Conservation (phyloP, 2,888 invertebrate species). For the Trypoxylon attenuatum region DNA sequence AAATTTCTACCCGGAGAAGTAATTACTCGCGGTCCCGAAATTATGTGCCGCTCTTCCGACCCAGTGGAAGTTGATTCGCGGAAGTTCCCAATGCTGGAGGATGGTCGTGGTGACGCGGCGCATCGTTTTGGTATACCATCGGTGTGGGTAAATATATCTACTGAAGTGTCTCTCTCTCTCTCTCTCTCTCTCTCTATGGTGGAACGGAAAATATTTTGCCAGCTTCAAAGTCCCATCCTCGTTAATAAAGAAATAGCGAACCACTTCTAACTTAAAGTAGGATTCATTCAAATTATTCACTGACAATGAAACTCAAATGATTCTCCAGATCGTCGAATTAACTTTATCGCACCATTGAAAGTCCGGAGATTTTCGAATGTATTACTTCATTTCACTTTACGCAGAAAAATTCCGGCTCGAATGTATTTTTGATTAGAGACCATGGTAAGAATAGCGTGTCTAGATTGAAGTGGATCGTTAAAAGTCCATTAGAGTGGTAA, state of each 20-base stretch:
- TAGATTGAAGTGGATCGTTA: constrained; percentile 1
- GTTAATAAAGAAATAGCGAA: no score
- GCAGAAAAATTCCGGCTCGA: constrained; percentile 32
- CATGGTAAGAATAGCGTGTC: not conserved
- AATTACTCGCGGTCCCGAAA: constrained; percentile 42
- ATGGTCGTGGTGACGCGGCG: constrained; percentile 17
- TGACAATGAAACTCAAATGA: no score
- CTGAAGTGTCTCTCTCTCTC: no score
- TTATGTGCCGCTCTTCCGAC: constrained; percentile 43
- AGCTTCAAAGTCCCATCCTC: no score
- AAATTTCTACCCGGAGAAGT: constrained; percentile 44
- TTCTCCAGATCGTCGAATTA: constrained; percentile 34
- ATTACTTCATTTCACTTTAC: constrained; percentile 26
- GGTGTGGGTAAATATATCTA: no score
- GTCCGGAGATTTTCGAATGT: constrained; percentile 41
- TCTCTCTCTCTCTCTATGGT: no score
- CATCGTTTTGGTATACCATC: no score
- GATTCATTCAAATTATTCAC: no score
- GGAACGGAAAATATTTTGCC: no score
- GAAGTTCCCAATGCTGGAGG: constrained; percentile 28
- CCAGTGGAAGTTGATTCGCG: constrained; percentile 35
- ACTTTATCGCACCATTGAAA: constrained; percentile 29
- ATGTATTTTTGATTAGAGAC: constrained; percentile 26
- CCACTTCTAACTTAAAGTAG: no score
- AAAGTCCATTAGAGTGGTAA: constrained; percentile 4